Conservation (phyloP, 2,113 vertebrate genomes). For the Maccullochella peelii region DNA sequence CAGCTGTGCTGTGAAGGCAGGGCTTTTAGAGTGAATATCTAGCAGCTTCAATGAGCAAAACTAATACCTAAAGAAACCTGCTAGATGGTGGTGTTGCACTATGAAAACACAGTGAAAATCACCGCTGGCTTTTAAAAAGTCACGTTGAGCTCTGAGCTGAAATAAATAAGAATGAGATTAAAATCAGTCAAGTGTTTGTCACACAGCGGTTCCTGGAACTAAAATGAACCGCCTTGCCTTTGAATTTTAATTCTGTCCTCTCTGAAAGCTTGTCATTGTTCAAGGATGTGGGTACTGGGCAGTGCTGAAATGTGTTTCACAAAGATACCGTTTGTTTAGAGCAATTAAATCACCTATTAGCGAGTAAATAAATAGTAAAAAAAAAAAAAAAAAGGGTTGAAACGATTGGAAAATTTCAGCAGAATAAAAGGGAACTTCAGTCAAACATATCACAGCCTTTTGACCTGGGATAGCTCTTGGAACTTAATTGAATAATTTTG, state of each 20-base stretch:
- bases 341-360: slow-evolving; percentile 80
- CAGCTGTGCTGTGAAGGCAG: slow-evolving; percentile 32
- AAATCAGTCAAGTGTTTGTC: slow-evolving; percentile 82
- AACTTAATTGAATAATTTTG: slow-evolving; percentile 46
- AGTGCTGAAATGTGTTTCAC: slow-evolving; percentile 78
- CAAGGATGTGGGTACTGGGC: slow-evolving; percentile 74
- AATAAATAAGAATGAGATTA: slow-evolving; percentile 83
- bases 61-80: slow-evolving; percentile 18
- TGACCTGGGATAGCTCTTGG: slow-evolving; percentile 10
- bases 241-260: slow-evolving; percentile 81
- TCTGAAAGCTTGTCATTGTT: slow-evolving; percentile 78
- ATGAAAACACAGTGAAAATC: slow-evolving; percentile 20
- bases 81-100: slow-evolving; percentile 78
- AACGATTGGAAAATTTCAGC: slow-evolving; percentile 39
- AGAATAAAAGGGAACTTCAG: slow-evolving; percentile 39
- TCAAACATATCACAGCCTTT: slow-evolving; percentile 13
- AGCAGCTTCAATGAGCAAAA: slow-evolving; percentile 15
- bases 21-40: slow-evolving; percentile 39
- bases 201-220: slow-evolving; percentile 74
- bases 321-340: slow-evolving; percentile 77
- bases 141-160: slow-evolving; percentile 67
- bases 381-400: slow-evolving; percentile 63
- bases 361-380: slow-evolving; percentile 58
- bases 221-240: slow-evolving; percentile 74
- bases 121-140: slow-evolving; percentile 52